Evolutionary conservation across 1,140 invertebrate genomes (phyloP).

Genomic region (Platorchestia sp.): DNA sequence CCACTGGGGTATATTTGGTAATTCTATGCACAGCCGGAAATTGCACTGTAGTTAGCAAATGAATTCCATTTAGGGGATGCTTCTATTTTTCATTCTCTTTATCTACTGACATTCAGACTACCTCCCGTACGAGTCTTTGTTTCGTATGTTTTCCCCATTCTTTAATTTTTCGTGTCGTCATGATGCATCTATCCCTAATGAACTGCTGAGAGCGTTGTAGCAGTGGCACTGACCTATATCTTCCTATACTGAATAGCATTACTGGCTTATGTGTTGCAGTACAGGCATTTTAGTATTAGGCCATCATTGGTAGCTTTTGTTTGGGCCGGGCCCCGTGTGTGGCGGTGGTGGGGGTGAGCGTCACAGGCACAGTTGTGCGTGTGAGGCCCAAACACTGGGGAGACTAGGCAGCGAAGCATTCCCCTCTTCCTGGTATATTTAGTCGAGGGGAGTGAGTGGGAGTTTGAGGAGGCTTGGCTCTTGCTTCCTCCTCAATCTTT

Average conservation of each 20-base stretch:
- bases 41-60: not conserved
- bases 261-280: not conserved
- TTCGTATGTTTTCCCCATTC: not conserved
- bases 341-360: not conserved
- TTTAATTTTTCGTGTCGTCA: not conserved
- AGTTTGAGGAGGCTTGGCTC: constrained; percentile 38
- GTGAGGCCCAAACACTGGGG: not conserved
- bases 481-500: constrained; percentile 14
- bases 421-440: constrained; percentile 48
- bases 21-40: not conserved
- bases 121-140: not conserved
- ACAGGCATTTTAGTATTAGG: not conserved
- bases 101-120: not conserved
- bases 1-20: not conserved
- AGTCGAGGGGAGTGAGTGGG: constrained; percentile 52
- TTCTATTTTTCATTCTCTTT: not conserved
- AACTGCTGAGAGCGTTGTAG: not conserved
- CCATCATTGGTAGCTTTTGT: not conserved
- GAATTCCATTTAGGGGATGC: not conserved
- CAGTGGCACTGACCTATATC: not conserved
- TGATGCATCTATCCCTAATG: not conserved
- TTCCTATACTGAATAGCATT: not conserved
- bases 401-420: not conserved
- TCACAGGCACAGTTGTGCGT: not conserved
- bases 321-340: not conserved